Conservation (phyloP, 2,113 vertebrate species). For the Bolborhynchus lineola region DNA sequence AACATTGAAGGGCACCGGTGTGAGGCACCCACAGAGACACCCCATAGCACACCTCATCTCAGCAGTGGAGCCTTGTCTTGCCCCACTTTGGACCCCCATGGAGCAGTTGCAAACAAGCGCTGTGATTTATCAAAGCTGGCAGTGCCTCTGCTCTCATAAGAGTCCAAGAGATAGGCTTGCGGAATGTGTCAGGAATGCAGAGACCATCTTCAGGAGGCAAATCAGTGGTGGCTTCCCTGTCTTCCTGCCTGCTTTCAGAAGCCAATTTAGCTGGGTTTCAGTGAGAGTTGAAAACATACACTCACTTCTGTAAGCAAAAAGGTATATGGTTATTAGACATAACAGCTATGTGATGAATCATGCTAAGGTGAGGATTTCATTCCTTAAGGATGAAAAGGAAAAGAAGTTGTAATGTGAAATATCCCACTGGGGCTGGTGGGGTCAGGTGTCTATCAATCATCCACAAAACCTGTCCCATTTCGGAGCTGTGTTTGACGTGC, state of each 20-base stretch:
- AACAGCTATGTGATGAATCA: not conserved
- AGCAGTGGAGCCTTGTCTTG: not conserved
- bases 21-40: not conserved
- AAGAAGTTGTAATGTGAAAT: not conserved
- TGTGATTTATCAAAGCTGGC: not conserved
- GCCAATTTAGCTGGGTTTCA: not conserved
- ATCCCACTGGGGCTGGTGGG: not conserved
- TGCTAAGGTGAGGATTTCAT: not conserved
- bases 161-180: not conserved
- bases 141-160: not conserved
- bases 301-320: not conserved
- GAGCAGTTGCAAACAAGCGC: not conserved
- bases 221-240: not conserved
- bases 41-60: not conserved
- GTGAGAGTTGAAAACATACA: not conserved
- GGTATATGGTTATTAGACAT: not conserved
- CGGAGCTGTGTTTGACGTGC: accelerated
- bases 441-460: not conserved
- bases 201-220: not conserved
- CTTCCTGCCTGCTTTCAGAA: not conserved
- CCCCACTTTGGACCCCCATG: accelerated
- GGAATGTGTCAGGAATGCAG: not conserved
- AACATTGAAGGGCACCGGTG: not conserved
- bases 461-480: not conserved
- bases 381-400: not conserved